A percentile compares a stretch with the other conserved stretches of the same genome.
phyloP scores from a whole-genome alignment of 2,797 vertebrate species.

The Oreortyx pictus region DNA sequence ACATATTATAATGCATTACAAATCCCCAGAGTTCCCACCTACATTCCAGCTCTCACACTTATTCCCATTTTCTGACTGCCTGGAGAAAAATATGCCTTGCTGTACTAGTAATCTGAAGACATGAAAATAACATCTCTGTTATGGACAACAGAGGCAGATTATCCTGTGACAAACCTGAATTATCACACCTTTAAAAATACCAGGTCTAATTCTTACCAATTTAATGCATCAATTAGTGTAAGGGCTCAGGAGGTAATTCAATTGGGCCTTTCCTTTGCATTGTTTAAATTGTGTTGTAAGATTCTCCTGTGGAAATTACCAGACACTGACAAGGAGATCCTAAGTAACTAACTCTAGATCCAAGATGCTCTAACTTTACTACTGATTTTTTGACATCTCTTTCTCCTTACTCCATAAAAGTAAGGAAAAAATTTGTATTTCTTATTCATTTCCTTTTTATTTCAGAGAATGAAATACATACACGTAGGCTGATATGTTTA shows the following conservation, averaged over 20 bases:
- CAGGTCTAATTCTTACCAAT: not conserved
- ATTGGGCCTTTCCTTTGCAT: not conserved
- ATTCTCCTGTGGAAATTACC: not conserved
- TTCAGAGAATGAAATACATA: not conserved
- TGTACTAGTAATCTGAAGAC: slow-evolving; percentile 5
- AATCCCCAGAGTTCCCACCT: slow-evolving; percentile 40
- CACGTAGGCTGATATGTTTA: not conserved
- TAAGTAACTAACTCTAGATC: not conserved
- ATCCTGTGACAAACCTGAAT: not conserved
- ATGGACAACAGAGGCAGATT: slow-evolving; percentile 28
- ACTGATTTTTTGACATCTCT: not conserved
- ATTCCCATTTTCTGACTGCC: slow-evolving; percentile 12
- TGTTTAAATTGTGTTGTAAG: not conserved
- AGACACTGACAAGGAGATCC: not conserved
- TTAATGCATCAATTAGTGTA: not conserved
- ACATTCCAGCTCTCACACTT: not conserved
- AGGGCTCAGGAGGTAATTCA: not conserved
- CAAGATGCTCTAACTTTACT: not conserved
- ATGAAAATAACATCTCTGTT: not conserved
- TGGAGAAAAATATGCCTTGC: slow-evolving; percentile 1
- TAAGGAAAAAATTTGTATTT: not conserved
- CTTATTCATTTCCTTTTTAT: not conserved
- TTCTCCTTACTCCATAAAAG: not conserved
- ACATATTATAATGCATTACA: slow-evolving; percentile 37
- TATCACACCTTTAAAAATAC: not conserved